phyloP scores from a whole-genome alignment of 2,113 vertebrate genomes.

The Globicephala melas region DNA sequence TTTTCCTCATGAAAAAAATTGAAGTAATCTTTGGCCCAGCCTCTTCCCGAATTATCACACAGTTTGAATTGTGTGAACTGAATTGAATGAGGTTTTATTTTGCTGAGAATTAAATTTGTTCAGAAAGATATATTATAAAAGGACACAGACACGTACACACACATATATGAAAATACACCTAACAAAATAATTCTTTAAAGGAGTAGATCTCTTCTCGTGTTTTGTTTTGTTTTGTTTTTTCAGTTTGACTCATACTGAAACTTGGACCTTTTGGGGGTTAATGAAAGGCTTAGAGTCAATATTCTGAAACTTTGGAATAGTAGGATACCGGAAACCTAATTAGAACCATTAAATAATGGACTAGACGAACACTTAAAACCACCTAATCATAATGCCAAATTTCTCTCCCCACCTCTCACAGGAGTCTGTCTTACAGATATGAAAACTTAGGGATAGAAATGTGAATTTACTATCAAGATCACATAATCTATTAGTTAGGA shows the following conservation, averaged over 20 bases:
- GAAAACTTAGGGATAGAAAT: not conserved
- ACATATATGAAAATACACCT: not conserved
- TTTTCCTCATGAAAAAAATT: not conserved
- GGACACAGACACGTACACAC: not conserved
- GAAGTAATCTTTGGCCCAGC: not conserved
- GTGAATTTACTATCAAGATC: not conserved
- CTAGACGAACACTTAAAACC: not conserved
- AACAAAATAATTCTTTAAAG: not conserved
- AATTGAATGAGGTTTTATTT: not conserved
- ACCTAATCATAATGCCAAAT: not conserved
- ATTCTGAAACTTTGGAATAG: not conserved
- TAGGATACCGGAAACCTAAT: too few species aligned
- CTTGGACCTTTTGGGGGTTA: not conserved
- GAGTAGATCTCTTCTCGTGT: not conserved
- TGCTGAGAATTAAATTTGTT: constrained; percentile 2
- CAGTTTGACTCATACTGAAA: not conserved
- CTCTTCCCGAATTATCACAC: not conserved
- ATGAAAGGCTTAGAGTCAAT: not conserved
- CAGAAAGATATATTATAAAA: not conserved
- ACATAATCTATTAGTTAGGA: not conserved
- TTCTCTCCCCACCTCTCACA: not conserved
- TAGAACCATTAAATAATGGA: not conserved
- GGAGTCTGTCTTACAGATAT: not conserved
- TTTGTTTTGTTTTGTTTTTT: not conserved
- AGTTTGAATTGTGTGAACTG: not conserved